A percentile compares a stretch with the other conserved stretches of the same genome.
Conservation (phyloP, 2,888 invertebrate genomes). For the Aleiodes alternator region DNA sequence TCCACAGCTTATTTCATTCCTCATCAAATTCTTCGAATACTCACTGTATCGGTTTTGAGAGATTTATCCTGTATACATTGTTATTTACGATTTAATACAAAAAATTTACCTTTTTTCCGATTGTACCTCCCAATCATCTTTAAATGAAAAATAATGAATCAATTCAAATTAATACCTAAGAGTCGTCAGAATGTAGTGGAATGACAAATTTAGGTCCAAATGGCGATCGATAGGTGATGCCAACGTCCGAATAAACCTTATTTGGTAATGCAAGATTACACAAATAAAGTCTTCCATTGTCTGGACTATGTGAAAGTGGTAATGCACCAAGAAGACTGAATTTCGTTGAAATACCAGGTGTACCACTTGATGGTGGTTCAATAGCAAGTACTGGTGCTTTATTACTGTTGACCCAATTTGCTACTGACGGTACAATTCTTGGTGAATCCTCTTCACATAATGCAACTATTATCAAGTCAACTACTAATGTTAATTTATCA, state of each 20-base stretch:
- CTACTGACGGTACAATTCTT: slow-evolving; percentile 76
- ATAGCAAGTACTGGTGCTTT: slow-evolving; percentile 85
- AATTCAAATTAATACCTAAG: slow-evolving; percentile 65
- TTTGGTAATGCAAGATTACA: slow-evolving; percentile 90
- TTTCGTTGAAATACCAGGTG: slow-evolving; percentile 80
- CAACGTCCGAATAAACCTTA: slow-evolving; percentile 84
- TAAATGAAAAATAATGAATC: slow-evolving; percentile 3
- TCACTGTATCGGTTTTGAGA: too few species aligned
- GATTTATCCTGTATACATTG: too few species aligned
- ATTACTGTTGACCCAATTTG: slow-evolving; percentile 83
- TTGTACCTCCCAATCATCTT: too few species aligned
- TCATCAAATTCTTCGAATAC: too few species aligned
- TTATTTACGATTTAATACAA: too few species aligned
- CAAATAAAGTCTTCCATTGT: slow-evolving; percentile 86
- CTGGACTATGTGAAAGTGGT: slow-evolving; percentile 81
- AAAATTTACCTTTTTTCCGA: too few species aligned
- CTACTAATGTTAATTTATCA: slow-evolving; percentile 75
- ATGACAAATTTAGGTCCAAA: slow-evolving; percentile 90
- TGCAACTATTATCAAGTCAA: slow-evolving; percentile 79
- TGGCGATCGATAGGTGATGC: slow-evolving; percentile 88
- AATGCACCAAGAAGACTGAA: slow-evolving; percentile 84
- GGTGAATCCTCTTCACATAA: slow-evolving; percentile 76
- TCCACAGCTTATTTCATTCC: too few species aligned
- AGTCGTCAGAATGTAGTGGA: slow-evolving; percentile 79
- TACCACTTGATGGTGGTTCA: slow-evolving; percentile 85